Evolutionary conservation across 2,888 invertebrate species (phyloP), one percentile per base, ranked within the genome.

Genomic region (Chrysomela aeneicollis): DNA sequence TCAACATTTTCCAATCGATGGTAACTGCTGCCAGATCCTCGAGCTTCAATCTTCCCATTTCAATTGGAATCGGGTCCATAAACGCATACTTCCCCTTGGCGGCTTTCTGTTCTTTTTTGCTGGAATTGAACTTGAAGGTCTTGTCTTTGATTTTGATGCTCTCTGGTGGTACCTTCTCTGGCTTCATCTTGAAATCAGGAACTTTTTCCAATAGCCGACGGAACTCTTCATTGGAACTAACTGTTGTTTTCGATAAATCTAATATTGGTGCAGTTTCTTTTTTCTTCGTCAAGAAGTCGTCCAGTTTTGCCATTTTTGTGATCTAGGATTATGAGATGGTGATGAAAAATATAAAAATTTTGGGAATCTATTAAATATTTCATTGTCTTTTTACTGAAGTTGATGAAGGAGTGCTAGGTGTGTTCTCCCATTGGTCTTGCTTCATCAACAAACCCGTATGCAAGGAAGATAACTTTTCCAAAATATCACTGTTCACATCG

Each of bases 1-100:
- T 95, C 62, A 96, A 85, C 95, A 96, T 95, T 81, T 92, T 89
- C 95, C 95, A 96, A 79, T 94, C 94, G 67, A 96, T 96, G 37
- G 93, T 90, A 17, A 95, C 94, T 9, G 90, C 87, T 74, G 92
- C 92, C 54, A 95, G 84, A 75, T 95, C 95, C 53, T 88, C 88
- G 73, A 93, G 86, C 76, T 90, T 89, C 47, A 92, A 84, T 9
- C 86, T 85, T 73, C 86, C 87, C 95, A 95, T 94, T 81, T 94
- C 94, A 0, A 86, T 84, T 1, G 95, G 95, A 69, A 94, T 85
- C 0, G 95, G 95, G 82, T 95, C 91, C 74, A 89, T 89, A 74
- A 89, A 89, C 2, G 86, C 85, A 51, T 87, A 89, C 73, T 88
- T 84, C 75, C 89, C 88, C 71, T 87, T 88, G 74, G 88, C 86